These are phyloP conservation scores for Adela reaumurella DNA, from an alignment of 2,888 invertebrate genomes.

Conservation along the genomic window DNA sequence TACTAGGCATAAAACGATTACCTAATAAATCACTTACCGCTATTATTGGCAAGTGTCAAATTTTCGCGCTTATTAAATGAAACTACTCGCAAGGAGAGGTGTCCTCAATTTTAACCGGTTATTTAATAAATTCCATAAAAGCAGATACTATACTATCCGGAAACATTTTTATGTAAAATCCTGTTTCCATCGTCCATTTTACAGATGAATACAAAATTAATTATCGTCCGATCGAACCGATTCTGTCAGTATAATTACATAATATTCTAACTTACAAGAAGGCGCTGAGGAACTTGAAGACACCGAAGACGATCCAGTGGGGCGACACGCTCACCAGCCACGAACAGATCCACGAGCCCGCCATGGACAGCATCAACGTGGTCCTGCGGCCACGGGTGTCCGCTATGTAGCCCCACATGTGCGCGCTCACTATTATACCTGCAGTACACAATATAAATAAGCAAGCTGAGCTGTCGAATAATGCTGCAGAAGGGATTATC, in stretches of 20 bases:
- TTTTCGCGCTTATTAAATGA: too few species aligned
- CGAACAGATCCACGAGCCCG: conserved; percentile 4
- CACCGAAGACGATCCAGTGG: conserved; percentile 7
- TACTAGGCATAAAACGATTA: too few species aligned
- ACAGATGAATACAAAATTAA: background rate
- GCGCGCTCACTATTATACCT: conserved; percentile 29
- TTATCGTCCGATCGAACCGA: background rate
- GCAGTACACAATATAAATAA: too few species aligned
- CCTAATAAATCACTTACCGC: too few species aligned
- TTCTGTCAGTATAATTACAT: too few species aligned
- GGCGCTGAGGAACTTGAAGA: conserved; percentile 11
- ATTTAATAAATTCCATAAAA: too few species aligned
- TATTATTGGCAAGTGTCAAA: too few species aligned
- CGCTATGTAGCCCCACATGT: conserved; percentile 42
- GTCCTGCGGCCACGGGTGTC: conserved; percentile 33
- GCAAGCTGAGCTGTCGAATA: too few species aligned
- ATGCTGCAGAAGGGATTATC: too few species aligned
- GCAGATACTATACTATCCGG: background rate
- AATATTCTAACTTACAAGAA: conserved; percentile 14
- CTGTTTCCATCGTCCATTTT: background rate
- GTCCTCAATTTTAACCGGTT: too few species aligned
- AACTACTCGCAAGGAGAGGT: too few species aligned
- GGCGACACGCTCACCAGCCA: conserved; percentile 8
- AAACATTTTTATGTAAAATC: background rate
- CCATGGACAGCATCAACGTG: conserved; percentile 22